Conservation (phyloP, 2,113 vertebrate genomes). For the Bambusicola thoracicus region DNA sequence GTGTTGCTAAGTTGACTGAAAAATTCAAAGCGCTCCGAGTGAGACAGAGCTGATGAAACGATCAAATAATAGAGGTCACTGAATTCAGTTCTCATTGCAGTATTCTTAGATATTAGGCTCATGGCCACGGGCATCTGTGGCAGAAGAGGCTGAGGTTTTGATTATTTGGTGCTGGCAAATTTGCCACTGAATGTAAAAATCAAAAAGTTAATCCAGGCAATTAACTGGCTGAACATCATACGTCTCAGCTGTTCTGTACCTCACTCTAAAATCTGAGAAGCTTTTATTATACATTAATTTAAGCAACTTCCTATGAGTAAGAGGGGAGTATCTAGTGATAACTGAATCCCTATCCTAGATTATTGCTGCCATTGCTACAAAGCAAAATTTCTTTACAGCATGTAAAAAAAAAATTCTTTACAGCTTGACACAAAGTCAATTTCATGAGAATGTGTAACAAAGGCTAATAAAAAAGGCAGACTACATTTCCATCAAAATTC, state of each 20-base stretch:
- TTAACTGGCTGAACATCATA: not conserved
- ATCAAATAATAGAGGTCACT: not conserved
- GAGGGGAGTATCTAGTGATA: not conserved
- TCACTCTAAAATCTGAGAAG: not conserved
- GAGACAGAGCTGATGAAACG: not conserved
- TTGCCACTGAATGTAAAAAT: not conserved
- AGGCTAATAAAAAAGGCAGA: not conserved
- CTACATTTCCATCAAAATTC: not conserved
- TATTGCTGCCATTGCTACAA: not conserved
- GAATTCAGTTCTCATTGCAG: not conserved
- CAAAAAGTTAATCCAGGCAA: not conserved
- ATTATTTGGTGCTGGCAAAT: not conserved
- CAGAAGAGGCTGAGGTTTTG: not conserved
- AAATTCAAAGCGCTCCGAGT: slow-evolving; percentile 44
- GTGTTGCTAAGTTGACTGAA: slow-evolving; percentile 46
- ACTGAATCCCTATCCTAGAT: not conserved
- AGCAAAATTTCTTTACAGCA: not conserved
- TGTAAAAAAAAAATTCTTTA: not conserved
- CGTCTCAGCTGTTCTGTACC: not conserved
- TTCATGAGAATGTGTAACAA: not conserved
- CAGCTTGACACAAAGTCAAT: not conserved
- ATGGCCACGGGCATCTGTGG: not conserved
- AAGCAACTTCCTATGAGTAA: not conserved
- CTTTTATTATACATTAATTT: not conserved
- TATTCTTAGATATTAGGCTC: not conserved